A percentile compares a stretch with the other conserved stretches of the same genome.
Evolutionary conservation across 2,113 vertebrate genomes (phyloP).

Genomic region (Equus quagga): DNA sequence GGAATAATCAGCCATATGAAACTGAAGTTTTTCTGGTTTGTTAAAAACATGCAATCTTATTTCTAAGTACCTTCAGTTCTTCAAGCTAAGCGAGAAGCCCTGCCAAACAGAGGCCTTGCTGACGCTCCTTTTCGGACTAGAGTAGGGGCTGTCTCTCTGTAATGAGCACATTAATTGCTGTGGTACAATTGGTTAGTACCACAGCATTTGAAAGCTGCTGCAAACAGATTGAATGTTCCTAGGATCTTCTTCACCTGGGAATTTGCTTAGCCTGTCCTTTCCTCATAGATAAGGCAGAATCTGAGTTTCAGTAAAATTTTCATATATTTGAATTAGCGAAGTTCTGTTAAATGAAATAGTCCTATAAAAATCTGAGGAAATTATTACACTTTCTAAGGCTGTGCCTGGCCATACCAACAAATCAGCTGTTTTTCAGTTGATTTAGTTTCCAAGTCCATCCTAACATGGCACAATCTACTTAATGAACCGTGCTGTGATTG

Average conservation of each 20-base stretch:
- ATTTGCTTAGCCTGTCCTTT: background rate
- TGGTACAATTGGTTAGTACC: background rate
- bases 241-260: background rate
- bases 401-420: background rate
- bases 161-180: slow-evolving; percentile 21
- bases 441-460: slow-evolving; percentile 29
- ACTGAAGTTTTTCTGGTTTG: background rate
- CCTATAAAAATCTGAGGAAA: background rate
- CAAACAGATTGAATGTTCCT: background rate
- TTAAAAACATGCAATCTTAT: slow-evolving; percentile 8
- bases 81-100: background rate
- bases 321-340: background rate
- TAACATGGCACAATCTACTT: background rate
- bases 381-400: background rate
- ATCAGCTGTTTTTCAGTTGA: slow-evolving; percentile 53
- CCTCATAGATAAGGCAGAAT: background rate
- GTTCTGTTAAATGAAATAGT: background rate
- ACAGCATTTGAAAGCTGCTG: slow-evolving; percentile 17
- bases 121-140: background rate
- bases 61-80: slow-evolving; percentile 31
- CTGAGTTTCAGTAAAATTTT: background rate
- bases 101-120: background rate
- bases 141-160: background rate
- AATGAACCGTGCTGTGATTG: slow-evolving; percentile 12
- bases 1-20: slow-evolving; percentile 14